A percentile compares a stretch with the other conserved stretches of the same genome.
These are phyloP conservation scores for Nyctibius grandis DNA, from an alignment of 2,797 vertebrate genomes.

Conservation along the genomic window DNA sequence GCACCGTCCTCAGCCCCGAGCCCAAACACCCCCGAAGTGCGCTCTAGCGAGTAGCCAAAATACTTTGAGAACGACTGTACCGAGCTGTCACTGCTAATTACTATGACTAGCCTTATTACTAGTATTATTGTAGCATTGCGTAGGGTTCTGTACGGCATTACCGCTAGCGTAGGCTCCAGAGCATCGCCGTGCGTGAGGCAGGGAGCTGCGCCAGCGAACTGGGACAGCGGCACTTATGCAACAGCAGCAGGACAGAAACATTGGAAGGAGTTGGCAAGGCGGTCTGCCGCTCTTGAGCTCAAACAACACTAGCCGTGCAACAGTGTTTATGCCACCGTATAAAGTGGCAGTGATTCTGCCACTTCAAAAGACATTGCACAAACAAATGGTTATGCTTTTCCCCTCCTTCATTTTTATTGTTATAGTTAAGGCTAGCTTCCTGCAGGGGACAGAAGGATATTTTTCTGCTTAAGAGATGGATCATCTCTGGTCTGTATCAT, in stretches of 20 bases:
- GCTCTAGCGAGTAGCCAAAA: background rate
- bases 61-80: background rate
- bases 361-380: background rate
- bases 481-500: background rate
- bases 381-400: background rate
- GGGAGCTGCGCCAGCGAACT: slow-evolving; percentile 33
- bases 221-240: slow-evolving; percentile 40
- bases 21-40: background rate
- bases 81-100: background rate
- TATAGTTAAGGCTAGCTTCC: background rate
- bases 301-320: background rate
- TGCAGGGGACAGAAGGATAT: background rate
- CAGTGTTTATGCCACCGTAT: background rate
- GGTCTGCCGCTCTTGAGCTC: background rate
- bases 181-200: background rate
- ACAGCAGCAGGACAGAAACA: slow-evolving; percentile 6
- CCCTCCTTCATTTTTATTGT: background rate
- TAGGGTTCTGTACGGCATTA: background rate
- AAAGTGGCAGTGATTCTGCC: background rate
- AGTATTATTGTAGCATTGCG: background rate
- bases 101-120: background rate
- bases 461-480: background rate
- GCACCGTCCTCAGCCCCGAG: background rate
- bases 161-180: background rate
- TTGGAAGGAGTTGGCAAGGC: background rate